These are phyloP conservation scores for Bombus consobrinus DNA, from an alignment of 1,140 invertebrate genomes.

Conservation along the genomic window DNA sequence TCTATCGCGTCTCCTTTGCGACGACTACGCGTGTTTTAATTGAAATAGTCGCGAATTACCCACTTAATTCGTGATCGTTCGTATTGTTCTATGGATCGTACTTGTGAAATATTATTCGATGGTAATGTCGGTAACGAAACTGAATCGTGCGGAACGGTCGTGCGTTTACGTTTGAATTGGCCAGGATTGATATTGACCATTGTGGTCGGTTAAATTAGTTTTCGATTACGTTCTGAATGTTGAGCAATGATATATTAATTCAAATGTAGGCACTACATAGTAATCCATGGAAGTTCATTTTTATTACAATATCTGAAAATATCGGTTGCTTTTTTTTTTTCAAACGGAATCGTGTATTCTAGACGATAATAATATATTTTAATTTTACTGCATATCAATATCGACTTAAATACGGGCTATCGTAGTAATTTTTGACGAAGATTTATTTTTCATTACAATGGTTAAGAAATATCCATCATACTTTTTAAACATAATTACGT, in stretches of 20 bases:
- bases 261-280: background rate
- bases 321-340: background rate
- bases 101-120: conserved; percentile 3
- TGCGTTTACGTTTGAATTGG: background rate
- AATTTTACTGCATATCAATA: background rate
- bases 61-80: conserved; percentile 34
- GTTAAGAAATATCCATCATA: background rate
- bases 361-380: background rate
- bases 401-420: background rate
- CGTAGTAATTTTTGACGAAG: background rate
- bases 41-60: conserved; percentile 22
- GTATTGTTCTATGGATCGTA: background rate
- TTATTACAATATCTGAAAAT: background rate
- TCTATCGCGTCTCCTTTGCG: background rate
- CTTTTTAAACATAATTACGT: background rate
- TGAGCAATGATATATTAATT: background rate
- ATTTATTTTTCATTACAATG: background rate
- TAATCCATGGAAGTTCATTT: background rate
- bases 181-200: background rate
- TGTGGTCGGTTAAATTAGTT: background rate
- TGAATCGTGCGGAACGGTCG: background rate
- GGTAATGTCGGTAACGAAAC: background rate
- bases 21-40: conserved; percentile 38
- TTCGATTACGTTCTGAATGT: background rate
- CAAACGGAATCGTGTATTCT: background rate